These are phyloP conservation scores for Lichenostomus cassidix DNA, from an alignment of 2,113 vertebrate species.

Conservation along the genomic window DNA sequence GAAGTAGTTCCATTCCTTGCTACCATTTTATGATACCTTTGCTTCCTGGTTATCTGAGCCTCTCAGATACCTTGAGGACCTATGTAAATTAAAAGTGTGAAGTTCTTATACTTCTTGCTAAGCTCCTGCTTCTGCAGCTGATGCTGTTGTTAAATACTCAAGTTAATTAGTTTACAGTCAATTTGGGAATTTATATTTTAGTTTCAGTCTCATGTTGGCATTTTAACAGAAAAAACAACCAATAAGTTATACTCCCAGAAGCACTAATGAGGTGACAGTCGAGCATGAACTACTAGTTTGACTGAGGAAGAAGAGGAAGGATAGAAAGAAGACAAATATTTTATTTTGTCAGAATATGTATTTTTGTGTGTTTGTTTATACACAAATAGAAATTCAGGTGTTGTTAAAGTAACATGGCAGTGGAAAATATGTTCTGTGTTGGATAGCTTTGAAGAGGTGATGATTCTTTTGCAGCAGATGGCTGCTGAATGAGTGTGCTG, in stretches of 20 bases:
- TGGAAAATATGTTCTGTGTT: not conserved
- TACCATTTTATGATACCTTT: not conserved
- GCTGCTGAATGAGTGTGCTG: not conserved
- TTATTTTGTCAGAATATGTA: not conserved
- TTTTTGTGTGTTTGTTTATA: not conserved
- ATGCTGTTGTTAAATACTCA: not conserved
- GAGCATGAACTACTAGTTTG: not conserved
- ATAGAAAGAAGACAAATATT: not conserved
- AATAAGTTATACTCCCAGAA: not conserved
- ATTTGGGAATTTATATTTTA: not conserved
- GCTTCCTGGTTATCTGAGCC: not conserved
- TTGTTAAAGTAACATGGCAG: not conserved
- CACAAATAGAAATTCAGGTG: not conserved
- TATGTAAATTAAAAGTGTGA: not conserved
- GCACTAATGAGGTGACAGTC: not conserved
- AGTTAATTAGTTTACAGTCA: not conserved
- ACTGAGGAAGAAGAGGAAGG: not conserved
- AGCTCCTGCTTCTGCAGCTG: not conserved
- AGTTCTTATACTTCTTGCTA: not conserved
- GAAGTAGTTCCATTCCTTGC: not conserved
- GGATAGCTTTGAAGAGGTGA: not conserved
- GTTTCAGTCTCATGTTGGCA: not conserved
- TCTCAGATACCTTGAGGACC: not conserved
- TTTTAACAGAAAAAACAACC: not conserved
- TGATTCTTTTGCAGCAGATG: constrained; percentile 13